Conservation (phyloP, 2,888 invertebrate genomes). For the Acronicta alni region DNA sequence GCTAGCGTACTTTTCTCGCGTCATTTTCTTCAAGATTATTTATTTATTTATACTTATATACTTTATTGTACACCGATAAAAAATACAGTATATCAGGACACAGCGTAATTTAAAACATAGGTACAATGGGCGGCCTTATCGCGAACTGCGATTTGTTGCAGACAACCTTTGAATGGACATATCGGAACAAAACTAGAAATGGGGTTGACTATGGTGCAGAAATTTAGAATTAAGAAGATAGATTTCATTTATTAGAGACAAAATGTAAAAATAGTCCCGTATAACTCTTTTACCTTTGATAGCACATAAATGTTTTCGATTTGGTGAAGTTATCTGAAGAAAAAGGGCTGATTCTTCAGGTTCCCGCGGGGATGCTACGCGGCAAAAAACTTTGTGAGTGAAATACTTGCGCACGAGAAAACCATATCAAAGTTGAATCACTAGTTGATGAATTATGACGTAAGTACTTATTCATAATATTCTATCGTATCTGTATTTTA, state of each 20-base stretch:
- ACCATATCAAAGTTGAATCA: constrained; percentile 38
- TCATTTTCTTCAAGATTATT: too few relatives aligned
- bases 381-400: constrained; percentile 33
- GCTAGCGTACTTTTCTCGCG: too few relatives aligned
- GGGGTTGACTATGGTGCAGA: too few relatives aligned
- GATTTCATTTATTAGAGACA: constrained; percentile 4
- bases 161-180: too few relatives aligned
- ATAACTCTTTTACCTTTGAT: constrained; percentile 18
- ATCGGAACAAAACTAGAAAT: too few relatives aligned
- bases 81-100: too few relatives aligned
- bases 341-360: constrained; percentile 37
- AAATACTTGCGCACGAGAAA: constrained; percentile 15
- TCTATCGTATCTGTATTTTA: background rate
- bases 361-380: constrained; percentile 14
- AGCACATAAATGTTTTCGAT: constrained; percentile 31
- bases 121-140: too few relatives aligned
- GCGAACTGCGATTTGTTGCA: too few relatives aligned
- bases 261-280: constrained; percentile 19
- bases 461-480: constrained; percentile 14
- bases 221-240: too few relatives aligned
- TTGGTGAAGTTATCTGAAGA: constrained; percentile 26
- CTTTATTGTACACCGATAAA: too few relatives aligned
- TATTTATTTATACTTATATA: too few relatives aligned
- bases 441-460: constrained; percentile 26
- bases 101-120: too few relatives aligned